These are phyloP conservation scores for Acanthopleura granulata DNA, from an alignment of 2,888 invertebrate genomes.

Conservation along the genomic window DNA sequence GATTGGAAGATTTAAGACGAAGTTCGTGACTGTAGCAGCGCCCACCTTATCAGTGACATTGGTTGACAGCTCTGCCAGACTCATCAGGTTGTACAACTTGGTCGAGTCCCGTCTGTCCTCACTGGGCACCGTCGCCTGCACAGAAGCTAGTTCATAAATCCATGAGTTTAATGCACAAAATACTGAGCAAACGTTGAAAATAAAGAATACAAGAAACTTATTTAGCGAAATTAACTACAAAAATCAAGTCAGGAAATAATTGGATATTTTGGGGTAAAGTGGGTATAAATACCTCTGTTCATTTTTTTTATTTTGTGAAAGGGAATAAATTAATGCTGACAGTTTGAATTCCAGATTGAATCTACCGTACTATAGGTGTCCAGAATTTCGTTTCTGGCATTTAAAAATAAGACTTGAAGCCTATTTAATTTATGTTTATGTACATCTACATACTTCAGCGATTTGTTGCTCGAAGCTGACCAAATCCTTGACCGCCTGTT, in stretches of 20 bases:
- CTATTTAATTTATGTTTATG: neutral
- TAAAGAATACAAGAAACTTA: too few relatives aligned
- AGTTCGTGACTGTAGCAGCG: too few relatives aligned
- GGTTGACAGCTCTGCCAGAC: slow-evolving; percentile 81
- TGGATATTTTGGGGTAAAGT: too few relatives aligned
- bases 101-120: slow-evolving; percentile 92
- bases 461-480: slow-evolving; percentile 89
- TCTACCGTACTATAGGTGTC: neutral
- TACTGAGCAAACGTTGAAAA: too few relatives aligned
- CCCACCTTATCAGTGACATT: slow-evolving; percentile 76
- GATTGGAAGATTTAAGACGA: too few relatives aligned
- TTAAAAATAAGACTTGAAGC: neutral
- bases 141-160: too few relatives aligned
- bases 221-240: too few relatives aligned
- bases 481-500: slow-evolving; percentile 79
- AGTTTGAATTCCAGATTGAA: neutral
- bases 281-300: too few relatives aligned
- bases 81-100: slow-evolving; percentile 86
- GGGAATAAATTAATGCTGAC: neutral
- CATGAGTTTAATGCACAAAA: too few relatives aligned
- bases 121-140: slow-evolving; percentile 78
- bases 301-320: too few relatives aligned
- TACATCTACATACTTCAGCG: slow-evolving; percentile 82
- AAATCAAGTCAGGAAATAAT: too few relatives aligned
- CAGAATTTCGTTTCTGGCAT: too few relatives aligned